Evolutionary conservation across 2,888 invertebrate genomes (phyloP).

Genomic region (Pammene fasciana): DNA sequence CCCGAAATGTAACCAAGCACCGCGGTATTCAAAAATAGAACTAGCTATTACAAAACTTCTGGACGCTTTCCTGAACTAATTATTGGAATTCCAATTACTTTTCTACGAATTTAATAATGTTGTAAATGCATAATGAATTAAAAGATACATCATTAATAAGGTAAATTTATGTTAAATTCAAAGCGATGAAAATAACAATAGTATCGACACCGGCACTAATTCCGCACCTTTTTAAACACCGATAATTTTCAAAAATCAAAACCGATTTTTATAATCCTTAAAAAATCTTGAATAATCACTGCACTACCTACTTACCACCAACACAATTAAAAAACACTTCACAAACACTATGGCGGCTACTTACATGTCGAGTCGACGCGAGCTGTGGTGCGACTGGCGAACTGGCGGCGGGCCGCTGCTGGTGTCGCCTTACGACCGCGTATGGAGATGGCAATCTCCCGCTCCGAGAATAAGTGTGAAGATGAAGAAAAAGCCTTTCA

Average conservation of each 20-base stretch:
- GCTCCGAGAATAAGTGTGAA: slow-evolving; percentile 66
- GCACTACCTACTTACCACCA: slow-evolving; percentile 59
- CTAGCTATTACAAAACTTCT: slow-evolving; percentile 60
- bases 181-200: not conserved
- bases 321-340: slow-evolving; percentile 66
- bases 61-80: slow-evolving; percentile 47
- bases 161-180: not conserved
- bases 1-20: slow-evolving; percentile 77
- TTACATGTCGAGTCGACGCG: slow-evolving; percentile 84
- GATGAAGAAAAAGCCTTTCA: slow-evolving; percentile 54
- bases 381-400: slow-evolving; percentile 82
- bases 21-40: slow-evolving; percentile 83
- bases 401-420: slow-evolving; percentile 59
- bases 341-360: slow-evolving; percentile 71
- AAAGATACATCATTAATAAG: not conserved
- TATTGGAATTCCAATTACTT: slow-evolving; percentile 27
- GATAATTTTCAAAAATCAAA: not conserved
- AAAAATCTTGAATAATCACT: slow-evolving; percentile 50
- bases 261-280: not conserved
- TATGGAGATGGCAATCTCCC: slow-evolving; percentile 76
- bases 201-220: not conserved
- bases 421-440: slow-evolving; percentile 83
- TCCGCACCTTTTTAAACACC: not conserved
- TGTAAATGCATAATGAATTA: not conserved
- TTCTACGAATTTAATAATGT: not conserved